phyloP scores from a whole-genome alignment of 2,113 vertebrate genomes.

The Rhabdornis inornatus region DNA sequence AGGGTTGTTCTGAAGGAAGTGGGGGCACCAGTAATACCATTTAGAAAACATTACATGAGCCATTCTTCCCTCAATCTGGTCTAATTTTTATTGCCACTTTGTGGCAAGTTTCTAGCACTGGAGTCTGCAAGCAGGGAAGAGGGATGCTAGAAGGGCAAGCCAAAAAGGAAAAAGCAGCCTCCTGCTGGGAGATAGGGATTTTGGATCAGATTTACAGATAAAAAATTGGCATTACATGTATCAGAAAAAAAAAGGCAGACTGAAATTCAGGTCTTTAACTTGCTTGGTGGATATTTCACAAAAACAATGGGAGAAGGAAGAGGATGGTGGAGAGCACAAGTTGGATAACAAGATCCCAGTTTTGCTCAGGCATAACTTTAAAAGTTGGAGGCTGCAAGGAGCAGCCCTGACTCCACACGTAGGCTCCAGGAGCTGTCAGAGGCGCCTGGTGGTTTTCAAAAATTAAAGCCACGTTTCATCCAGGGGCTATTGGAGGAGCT shows the following conservation, averaged over 20 bases:
- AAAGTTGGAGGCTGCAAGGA: constrained; percentile 22
- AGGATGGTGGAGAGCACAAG: background rate
- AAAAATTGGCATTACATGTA: background rate
- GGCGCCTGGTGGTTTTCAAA: background rate
- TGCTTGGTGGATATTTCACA: background rate
- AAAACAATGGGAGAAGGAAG: background rate
- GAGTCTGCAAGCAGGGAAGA: background rate
- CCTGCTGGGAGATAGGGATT: background rate
- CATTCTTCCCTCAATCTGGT: background rate
- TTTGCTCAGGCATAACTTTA: background rate
- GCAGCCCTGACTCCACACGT: background rate
- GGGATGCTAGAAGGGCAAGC: background rate
- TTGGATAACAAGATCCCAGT: rapidly evolving
- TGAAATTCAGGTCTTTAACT: background rate
- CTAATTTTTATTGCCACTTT: background rate
- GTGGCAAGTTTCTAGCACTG: background rate
- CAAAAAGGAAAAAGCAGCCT: background rate
- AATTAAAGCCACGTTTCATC: background rate
- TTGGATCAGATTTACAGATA: background rate
- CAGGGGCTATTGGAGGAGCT: background rate
- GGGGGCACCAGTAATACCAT: background rate
- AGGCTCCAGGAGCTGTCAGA: background rate
- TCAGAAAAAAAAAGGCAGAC: background rate
- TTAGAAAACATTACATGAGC: background rate
- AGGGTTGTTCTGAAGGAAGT: background rate